phyloP scores from a whole-genome alignment of 1,140 invertebrate species.

The Scaptomyza montana region DNA sequence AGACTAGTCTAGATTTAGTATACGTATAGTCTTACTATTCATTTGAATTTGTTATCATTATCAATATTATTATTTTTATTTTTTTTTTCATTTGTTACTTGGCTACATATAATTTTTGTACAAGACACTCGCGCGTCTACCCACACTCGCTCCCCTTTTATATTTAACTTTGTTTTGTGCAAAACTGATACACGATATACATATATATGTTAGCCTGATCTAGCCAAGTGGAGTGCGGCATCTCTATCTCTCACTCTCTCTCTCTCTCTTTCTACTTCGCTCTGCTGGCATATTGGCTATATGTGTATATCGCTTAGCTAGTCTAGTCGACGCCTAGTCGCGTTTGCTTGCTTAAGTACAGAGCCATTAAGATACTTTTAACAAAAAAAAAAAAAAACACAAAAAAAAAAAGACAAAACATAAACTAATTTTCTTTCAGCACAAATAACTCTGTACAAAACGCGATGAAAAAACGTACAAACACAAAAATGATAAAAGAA shows the following conservation, averaged over 20 bases:
- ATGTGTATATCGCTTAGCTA: neutral
- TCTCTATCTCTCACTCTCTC: conserved; percentile 37
- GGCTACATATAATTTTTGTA: conserved; percentile 22
- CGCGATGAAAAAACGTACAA: conserved; percentile 53
- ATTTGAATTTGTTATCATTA: conserved; percentile 55
- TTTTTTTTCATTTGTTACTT: conserved; percentile 33
- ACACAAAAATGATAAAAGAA: conserved; percentile 22
- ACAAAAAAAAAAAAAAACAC: conserved; percentile 28
- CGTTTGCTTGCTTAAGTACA: conserved; percentile 12
- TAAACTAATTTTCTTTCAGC: conserved; percentile 73
- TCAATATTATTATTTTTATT: conserved; percentile 37
- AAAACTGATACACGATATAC: neutral
- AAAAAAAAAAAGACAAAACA: conserved; percentile 29
- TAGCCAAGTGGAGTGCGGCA: neutral
- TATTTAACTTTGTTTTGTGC: neutral
- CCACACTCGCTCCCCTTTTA: neutral
- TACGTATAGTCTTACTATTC: conserved; percentile 44
- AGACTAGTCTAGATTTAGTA: conserved; percentile 23
- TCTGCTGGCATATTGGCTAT: conserved; percentile 4
- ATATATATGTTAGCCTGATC: conserved; percentile 1
- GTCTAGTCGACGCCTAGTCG: conserved; percentile 26
- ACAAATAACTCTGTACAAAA: conserved; percentile 68
- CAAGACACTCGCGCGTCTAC: neutral
- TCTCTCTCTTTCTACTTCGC: conserved; percentile 38
- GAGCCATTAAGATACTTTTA: conserved; percentile 47